Percentiles rank a stretch among this genome's conserved stretches.
These are phyloP conservation scores for Strix occidentalis DNA, from an alignment of 2,797 vertebrate genomes.

Conservation along the genomic window DNA sequence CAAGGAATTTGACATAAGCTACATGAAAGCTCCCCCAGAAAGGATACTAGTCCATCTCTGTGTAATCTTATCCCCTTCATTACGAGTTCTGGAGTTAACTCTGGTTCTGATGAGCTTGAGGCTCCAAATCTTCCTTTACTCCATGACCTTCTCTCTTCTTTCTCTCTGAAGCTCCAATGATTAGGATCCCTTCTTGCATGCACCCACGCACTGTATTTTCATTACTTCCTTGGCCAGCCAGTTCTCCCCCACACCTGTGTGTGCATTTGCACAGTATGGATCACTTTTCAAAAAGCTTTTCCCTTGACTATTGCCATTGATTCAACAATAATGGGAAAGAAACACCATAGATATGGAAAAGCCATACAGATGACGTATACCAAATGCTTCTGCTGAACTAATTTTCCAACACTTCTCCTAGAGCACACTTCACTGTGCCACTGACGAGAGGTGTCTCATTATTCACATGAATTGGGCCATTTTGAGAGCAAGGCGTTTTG, in stretches of 20 bases:
- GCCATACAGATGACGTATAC: not conserved
- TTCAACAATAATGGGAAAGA: not conserved
- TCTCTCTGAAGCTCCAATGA: not conserved
- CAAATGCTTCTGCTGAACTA: not conserved
- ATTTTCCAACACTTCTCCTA: not conserved
- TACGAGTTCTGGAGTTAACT: not conserved
- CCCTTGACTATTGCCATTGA: not conserved
- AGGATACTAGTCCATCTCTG: not conserved
- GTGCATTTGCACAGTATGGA: not conserved
- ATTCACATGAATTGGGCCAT: not conserved
- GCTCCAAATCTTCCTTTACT: not conserved
- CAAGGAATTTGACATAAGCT: not conserved
- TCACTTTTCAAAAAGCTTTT: not conserved
- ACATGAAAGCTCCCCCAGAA: not conserved
- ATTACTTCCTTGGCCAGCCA: not conserved
- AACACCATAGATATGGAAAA: not conserved
- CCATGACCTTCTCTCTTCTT: not conserved
- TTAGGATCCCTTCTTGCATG: not conserved
- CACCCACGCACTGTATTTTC: not conserved
- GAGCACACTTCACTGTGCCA: not conserved
- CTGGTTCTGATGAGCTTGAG: not conserved
- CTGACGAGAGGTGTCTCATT: accelerated
- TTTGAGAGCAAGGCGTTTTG: not conserved
- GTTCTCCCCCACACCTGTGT: not conserved
- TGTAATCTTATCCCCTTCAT: not conserved